Evolutionary conservation across 92 coral and sea anemone species (phyloP), one percentile per base, ranked within the genome.

Genomic region (Parazoanthus swiftii): DNA sequence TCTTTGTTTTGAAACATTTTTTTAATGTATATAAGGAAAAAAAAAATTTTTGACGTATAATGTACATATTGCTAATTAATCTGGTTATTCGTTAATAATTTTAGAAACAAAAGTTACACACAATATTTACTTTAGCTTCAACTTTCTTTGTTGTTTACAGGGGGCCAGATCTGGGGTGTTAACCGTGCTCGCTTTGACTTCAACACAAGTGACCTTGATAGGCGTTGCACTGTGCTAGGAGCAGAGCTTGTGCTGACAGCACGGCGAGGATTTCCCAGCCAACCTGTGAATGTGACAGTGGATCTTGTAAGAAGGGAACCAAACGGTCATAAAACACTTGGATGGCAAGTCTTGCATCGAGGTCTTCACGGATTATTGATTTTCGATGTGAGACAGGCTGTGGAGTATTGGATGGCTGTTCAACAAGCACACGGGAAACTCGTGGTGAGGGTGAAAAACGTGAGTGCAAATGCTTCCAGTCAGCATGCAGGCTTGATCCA

Each of bases 181-280:
- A 29, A 56, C 15, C 16, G 23, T n/a, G 87, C 75, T 0, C 18
- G 26, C 8, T 84, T 71, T 33, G 14, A 46, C 63, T 84, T 84
- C 79, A 84, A 84, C 44, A 84, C 78, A 33, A 84, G 78, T 8
- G 87, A 71, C 43, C 20, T 84, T 43, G 35, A 9, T 44, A 20
- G 21, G 54, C 71, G 21, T 71, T 26, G 71, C 42, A 72, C 87
- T 29, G 26, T 84, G 20, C 20, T 84, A 20, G 87, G 66, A 4
- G 87, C 87, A 5, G 63, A 29, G 35, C 48, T 84, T 29, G 21
- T 70, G 0, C 39, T 79, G 44, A 76, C 51, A 39, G 29, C 51
- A 39, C 80, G 46, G 1, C 26, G n/a, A 18, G 51, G 51, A 29
- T 76, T 76, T 76, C 51, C 80, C 51, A 39, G 80, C 9, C 80